Conservation (phyloP, 1,140 invertebrate genomes). For the Drosophila arizonae region DNA sequence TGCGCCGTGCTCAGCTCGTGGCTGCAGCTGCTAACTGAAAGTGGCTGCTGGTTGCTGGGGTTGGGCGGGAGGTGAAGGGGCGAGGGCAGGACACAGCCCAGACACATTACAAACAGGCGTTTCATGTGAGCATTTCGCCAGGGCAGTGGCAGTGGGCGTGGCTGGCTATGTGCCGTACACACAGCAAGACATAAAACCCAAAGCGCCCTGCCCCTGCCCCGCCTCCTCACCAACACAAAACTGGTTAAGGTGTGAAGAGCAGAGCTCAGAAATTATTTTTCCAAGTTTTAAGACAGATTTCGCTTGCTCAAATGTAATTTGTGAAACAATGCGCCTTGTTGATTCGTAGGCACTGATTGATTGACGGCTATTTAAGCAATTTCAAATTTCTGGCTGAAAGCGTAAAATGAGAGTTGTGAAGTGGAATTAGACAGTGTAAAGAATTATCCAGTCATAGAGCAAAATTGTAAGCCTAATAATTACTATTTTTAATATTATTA, state of each 20-base stretch:
- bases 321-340: not conserved
- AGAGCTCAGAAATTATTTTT: not conserved
- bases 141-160: conserved; percentile 41
- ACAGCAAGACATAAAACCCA: conserved; percentile 2
- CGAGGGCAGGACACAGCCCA: conserved; percentile 22
- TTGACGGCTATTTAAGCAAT: not conserved
- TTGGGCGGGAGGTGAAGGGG: not conserved
- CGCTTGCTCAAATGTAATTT: not conserved
- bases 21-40: conserved; percentile 40
- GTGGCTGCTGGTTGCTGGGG: conserved; percentile 12
- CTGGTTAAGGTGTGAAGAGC: conserved; percentile 14
- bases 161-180: conserved; percentile 9
- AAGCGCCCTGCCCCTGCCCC: not conserved
- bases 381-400: not conserved
- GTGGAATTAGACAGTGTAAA: too few species aligned
- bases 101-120: conserved; percentile 76
- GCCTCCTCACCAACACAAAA: not conserved
- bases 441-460: too few species aligned
- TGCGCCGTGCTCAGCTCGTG: conserved; percentile 28
- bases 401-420: too few species aligned
- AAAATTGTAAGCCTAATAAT: too few species aligned
- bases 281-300: conserved; percentile 8
- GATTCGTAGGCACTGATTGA: not conserved
- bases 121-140: conserved; percentile 42
- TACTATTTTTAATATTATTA: too few species aligned